Percentiles rank a stretch among this genome's conserved stretches.
phyloP scores from a whole-genome alignment of 2,113 vertebrate species.

The Cygnus atratus region DNA sequence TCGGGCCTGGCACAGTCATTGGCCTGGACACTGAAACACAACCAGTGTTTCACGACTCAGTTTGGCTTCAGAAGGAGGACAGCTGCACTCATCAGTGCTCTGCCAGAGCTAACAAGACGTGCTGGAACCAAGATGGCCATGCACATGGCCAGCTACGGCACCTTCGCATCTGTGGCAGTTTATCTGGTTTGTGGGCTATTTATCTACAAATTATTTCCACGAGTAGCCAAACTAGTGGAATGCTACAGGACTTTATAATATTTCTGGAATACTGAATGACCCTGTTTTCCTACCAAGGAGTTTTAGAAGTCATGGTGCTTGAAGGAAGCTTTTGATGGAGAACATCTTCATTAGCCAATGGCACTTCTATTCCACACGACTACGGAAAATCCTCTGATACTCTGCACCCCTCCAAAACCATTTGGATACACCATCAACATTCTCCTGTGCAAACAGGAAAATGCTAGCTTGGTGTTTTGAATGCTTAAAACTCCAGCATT shows the following conservation, averaged over 20 bases:
- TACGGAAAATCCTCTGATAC: background rate
- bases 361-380: background rate
- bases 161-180: background rate
- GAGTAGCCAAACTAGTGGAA: background rate
- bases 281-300: background rate
- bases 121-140: background rate
- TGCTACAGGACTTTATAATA: background rate
- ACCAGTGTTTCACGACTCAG: accelerated
- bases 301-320: background rate
- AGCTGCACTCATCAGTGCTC: background rate
- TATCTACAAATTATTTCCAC: background rate
- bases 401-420: background rate
- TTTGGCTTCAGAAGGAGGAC: background rate
- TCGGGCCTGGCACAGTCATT: background rate
- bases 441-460: background rate
- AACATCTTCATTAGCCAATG: background rate
- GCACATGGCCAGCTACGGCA: background rate
- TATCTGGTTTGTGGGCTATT: background rate
- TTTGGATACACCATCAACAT: background rate
- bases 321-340: background rate
- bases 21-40: background rate
- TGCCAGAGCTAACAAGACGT: background rate
- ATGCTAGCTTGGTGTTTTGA: background rate
- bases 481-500: background rate
- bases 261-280: background rate